Evolutionary conservation across 2,797 vertebrate genomes (phyloP).

Genomic region (Amblyraja radiata): DNA sequence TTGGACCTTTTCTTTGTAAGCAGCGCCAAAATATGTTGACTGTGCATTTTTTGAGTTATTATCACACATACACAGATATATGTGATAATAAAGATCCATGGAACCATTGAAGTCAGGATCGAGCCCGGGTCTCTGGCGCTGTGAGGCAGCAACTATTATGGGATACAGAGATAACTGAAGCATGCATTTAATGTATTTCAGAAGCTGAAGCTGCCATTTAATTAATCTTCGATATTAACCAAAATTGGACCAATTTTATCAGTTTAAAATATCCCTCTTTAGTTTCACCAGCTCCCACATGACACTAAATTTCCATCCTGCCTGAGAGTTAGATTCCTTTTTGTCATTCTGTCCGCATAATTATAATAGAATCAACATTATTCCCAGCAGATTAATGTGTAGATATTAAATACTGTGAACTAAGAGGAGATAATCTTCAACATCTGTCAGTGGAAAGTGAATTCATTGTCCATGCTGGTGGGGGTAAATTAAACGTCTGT

Average conservation of each 20-base stretch:
- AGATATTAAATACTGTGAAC: background rate
- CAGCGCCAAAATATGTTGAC: too few species aligned
- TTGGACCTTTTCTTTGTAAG: too few species aligned
- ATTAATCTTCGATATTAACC: background rate
- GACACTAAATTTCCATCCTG: background rate
- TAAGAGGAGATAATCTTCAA: background rate
- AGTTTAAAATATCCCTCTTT: background rate
- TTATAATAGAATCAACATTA: background rate
- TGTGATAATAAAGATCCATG: too few species aligned
- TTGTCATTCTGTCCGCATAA: background rate
- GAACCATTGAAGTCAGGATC: too few species aligned
- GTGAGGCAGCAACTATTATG: background rate
- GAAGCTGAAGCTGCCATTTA: background rate
- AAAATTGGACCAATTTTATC: background rate
- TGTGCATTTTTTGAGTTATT: too few species aligned
- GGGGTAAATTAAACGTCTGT: background rate
- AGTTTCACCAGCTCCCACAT: background rate
- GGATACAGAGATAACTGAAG: background rate
- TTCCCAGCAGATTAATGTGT: background rate
- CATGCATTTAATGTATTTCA: background rate
- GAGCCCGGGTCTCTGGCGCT: too few species aligned
- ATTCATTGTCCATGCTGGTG: background rate
- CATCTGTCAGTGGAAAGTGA: constrained; percentile 19
- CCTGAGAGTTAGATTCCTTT: background rate
- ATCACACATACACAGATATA: too few species aligned